Conservation (phyloP, 2,888 invertebrate species). For the Aplocera efformata region DNA sequence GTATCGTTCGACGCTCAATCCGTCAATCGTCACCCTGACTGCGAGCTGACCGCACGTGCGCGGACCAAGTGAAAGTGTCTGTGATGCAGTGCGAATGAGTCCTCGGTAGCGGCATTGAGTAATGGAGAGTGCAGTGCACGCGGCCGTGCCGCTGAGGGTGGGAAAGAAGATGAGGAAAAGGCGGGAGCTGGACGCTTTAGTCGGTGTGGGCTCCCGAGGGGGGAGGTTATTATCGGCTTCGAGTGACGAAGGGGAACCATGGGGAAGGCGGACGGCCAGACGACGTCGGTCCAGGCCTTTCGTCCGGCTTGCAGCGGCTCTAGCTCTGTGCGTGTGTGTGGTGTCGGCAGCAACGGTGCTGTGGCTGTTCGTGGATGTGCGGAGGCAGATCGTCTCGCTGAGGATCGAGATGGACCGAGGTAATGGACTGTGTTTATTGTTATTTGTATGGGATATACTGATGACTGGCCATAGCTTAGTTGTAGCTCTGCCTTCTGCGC, state of each 20-base stretch:
- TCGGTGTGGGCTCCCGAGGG: constrained; percentile 70
- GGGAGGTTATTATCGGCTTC: constrained; percentile 83
- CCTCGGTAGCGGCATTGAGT: constrained; percentile 58
- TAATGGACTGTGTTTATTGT: constrained; percentile 50
- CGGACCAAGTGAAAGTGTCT: constrained; percentile 40
- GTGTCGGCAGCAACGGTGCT: constrained; percentile 83
- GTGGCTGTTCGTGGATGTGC: constrained; percentile 85
- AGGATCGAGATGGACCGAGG: constrained; percentile 84
- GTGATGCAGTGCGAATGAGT: constrained; percentile 58
- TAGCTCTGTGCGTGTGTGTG: constrained; percentile 82
- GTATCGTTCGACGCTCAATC: too few species aligned
- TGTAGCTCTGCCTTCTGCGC: too few species aligned
- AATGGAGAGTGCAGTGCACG: constrained; percentile 80
- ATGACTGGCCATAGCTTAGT: too few species aligned
- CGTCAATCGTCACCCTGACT: constrained; percentile 53
- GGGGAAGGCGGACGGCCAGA: constrained; percentile 59
- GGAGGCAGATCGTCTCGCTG: constrained; percentile 83
- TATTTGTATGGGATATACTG: too few species aligned
- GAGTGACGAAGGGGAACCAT: constrained; percentile 79
- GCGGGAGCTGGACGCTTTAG: constrained; percentile 87
- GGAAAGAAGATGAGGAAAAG: constrained; percentile 89
- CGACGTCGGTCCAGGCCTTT: constrained; percentile 73
- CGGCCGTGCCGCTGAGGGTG: constrained; percentile 83
- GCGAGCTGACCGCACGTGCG: constrained; percentile 47
- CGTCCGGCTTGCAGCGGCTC: constrained; percentile 80